A percentile compares a stretch with the other conserved stretches of the same genome.
These are phyloP conservation scores for Agrochola lota DNA, from an alignment of 2,888 invertebrate genomes.

Conservation along the genomic window DNA sequence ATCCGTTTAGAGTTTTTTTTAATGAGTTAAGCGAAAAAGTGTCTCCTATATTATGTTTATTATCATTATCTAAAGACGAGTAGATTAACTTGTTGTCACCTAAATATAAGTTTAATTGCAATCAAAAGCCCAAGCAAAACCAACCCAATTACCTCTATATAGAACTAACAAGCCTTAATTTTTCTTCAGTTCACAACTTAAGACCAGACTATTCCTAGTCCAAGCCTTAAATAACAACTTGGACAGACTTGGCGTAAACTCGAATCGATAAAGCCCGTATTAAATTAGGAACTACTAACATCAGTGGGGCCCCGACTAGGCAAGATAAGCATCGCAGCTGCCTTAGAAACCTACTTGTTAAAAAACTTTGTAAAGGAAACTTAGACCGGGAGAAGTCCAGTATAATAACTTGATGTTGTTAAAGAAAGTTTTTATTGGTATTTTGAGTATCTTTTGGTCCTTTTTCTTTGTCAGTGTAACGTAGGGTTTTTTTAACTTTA, in stretches of 20 bases:
- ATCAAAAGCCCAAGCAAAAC: background rate
- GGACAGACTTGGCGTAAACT: conserved; percentile 61
- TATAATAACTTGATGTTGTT: conserved; percentile 35
- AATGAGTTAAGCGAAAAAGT: background rate
- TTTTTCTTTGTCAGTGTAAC: too few species aligned
- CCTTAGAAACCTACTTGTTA: conserved; percentile 40
- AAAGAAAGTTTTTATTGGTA: conserved; percentile 46
- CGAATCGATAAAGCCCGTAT: conserved; percentile 71
- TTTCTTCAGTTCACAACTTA: conserved; percentile 28
- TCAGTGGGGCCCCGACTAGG: conserved; percentile 50
- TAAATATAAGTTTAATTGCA: background rate
- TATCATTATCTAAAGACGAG: too few species aligned
- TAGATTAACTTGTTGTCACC: too few species aligned
- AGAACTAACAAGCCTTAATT: background rate
- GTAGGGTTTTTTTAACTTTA: too few species aligned
- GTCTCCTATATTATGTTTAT: too few species aligned
- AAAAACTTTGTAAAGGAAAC: conserved; percentile 39
- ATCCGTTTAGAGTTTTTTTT: background rate
- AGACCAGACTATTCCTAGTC: conserved; percentile 34
- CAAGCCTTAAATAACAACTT: conserved; percentile 65
- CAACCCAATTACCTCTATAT: background rate
- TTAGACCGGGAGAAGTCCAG: background rate
- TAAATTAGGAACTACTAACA: conserved; percentile 72
- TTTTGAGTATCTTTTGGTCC: background rate
- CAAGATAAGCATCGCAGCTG: conserved; percentile 61